A percentile compares a stretch with the other conserved stretches of the same genome.
Evolutionary conservation across 2,888 invertebrate species (phyloP).

Genomic region (Brachylomia viminalis): DNA sequence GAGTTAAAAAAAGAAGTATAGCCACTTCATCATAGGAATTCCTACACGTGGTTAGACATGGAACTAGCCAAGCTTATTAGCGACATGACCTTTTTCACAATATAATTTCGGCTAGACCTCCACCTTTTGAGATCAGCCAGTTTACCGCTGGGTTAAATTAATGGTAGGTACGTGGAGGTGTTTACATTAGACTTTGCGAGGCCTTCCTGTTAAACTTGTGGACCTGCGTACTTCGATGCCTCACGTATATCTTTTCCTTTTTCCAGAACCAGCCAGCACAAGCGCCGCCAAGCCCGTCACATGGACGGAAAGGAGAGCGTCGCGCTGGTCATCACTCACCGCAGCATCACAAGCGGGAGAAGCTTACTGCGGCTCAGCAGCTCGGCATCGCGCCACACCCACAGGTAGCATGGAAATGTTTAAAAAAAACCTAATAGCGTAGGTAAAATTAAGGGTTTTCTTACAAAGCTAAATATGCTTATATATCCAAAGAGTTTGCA

Average conservation of each 20-base stretch:
- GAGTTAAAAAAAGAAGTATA: no score
- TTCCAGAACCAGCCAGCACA: constrained; percentile 82
- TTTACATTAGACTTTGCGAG: no score
- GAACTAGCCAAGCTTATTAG: no score
- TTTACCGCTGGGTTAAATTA: no score
- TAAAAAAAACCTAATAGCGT: neutral
- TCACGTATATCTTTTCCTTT: neutral
- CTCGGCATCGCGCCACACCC: constrained; percentile 87
- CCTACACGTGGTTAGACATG: no score
- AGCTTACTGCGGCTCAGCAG: constrained; percentile 88
- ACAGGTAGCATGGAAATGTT: constrained; percentile 74
- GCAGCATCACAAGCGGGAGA: constrained; percentile 87
- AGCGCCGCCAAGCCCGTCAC: constrained; percentile 87
- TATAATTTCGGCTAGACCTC: no score
- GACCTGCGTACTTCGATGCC: neutral
- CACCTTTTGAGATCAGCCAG: no score
- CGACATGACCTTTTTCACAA: no score
- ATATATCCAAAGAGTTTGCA: neutral
- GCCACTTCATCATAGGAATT: no score
- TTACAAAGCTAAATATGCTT: neutral
- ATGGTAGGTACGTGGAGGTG: no score
- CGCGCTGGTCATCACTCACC: constrained; percentile 87
- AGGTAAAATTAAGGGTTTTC: neutral
- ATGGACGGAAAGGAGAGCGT: constrained; percentile 85
- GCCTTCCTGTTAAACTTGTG: no score